A percentile compares a stretch with the other conserved stretches of the same genome.
Conservation (phyloP, 1,140 invertebrate species). For the Episyrphus balteatus region DNA sequence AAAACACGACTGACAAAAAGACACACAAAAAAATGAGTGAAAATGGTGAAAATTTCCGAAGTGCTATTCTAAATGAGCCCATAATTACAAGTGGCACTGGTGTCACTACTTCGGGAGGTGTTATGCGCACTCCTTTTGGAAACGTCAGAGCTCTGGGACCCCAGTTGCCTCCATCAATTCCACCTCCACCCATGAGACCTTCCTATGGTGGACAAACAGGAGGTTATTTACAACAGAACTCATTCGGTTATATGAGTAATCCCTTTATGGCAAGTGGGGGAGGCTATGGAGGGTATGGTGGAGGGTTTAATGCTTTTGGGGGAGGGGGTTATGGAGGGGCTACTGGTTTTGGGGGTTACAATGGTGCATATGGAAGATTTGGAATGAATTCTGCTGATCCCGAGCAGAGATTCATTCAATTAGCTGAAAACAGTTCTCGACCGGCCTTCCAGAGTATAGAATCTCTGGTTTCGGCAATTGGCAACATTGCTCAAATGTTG, state of each 20-base stretch:
- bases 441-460: slow-evolving; percentile 91
- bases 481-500: slow-evolving; percentile 90
- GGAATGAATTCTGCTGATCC: slow-evolving; percentile 39
- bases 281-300: slow-evolving; percentile 27
- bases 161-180: neutral
- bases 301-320: slow-evolving; percentile 12
- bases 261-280: slow-evolving; percentile 16
- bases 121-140: slow-evolving; percentile 2
- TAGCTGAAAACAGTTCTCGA: slow-evolving; percentile 81
- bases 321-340: slow-evolving; percentile 24
- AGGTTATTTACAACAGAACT: neutral
- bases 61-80: neutral
- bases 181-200: too few species aligned
- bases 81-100: neutral
- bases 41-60: slow-evolving; percentile 2
- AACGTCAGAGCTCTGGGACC: neutral
- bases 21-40: neutral
- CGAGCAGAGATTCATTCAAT: slow-evolving; percentile 58
- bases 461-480: slow-evolving; percentile 80
- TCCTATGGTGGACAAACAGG: neutral
- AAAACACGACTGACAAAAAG: too few species aligned
- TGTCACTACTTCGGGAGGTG: too few species aligned
- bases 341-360: slow-evolving; percentile 23
- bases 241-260: neutral
- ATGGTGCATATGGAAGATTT: slow-evolving; percentile 37